Percentiles rank a stretch among this genome's conserved stretches.
These are phyloP conservation scores for Plumapathes pennacea DNA, from an alignment of 92 coral and sea anemone genomes.

Conservation along the genomic window DNA sequence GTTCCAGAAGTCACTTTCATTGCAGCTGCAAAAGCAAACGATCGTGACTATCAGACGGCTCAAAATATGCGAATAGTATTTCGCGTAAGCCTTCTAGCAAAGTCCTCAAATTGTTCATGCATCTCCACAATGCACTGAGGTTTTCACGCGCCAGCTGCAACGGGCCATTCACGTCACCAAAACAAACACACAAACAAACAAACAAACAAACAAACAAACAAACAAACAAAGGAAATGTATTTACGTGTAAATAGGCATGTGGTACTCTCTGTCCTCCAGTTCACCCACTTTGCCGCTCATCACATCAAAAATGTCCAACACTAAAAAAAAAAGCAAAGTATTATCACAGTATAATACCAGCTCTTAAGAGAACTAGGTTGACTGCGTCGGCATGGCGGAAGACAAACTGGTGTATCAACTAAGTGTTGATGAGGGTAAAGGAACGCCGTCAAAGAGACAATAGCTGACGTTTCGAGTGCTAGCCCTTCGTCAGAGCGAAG, in stretches of 20 bases:
- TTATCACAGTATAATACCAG: too few species aligned
- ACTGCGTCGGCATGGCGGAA: too few species aligned
- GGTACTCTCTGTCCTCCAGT: constrained; percentile 47
- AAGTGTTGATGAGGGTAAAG: too few species aligned
- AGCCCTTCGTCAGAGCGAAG: too few species aligned
- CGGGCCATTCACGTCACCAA: not conserved
- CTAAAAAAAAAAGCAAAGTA: constrained; percentile 11
- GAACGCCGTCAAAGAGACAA: too few species aligned
- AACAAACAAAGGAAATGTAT: constrained; percentile 6
- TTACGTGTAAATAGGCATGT: constrained; percentile 72
- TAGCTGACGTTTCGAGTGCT: too few species aligned
- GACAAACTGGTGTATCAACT: too few species aligned
- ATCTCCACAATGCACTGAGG: not conserved
- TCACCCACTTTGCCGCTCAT: constrained; percentile 61
- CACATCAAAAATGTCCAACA: constrained; percentile 77
- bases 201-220: not conserved
- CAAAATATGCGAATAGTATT: not conserved
- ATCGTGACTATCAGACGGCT: not conserved
- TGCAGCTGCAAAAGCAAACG: constrained; percentile 28
- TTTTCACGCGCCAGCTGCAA: not conserved
- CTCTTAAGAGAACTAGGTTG: too few species aligned
- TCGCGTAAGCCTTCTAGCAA: too few species aligned
- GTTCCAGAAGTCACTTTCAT: constrained; percentile 78
- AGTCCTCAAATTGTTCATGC: too few species aligned
- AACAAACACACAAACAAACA: not conserved